Base-by-base conservation (phyloP, 2,797 vertebrate genomes). In the Momotus momota region DNA sequence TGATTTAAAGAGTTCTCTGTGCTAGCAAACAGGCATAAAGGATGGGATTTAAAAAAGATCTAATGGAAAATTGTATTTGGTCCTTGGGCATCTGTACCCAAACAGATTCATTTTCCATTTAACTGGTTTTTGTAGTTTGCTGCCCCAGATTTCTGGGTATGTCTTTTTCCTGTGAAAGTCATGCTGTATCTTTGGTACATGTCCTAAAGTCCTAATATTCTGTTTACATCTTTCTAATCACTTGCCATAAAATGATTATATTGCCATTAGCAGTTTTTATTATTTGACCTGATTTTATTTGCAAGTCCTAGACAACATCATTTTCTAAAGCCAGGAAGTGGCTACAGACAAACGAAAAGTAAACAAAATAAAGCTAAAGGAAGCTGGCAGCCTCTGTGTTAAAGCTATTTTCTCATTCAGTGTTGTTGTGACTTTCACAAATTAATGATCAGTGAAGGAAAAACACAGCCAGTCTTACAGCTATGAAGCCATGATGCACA, bases 291-390 rank as follows among this genome's bases (percentile, higher is more conserved):
- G 35, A 58, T 90, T 90, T 88, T 83, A 86, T 94, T 94, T 92
- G 82, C 55, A 84, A 89, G 77, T 91, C 84, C 78, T 9, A 90
- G 81, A 83, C 69, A 86, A 65, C 46, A 35, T 48, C 65, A 13
- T 89, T 91, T 92, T 94, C 79, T 71, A 86, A 93, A 93, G 77
- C 82, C 86, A 93, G 92, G 88, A 93, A 94, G 62, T 45, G 49
- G 58, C 46, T 93, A 65, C 64, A 94, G 66, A 88, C 61, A 86
- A 95, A 96, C 79, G 35, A 86, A 89, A 96, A 95, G 84, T 72
- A 95, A 95, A 96, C 87, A 93, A 84, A 96, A 92, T 74, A 77
- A 94, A 86, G 60, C 73, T 86, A 84, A 90, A 94, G 81, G 84
- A 94, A 93, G 61, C 78, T 67, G 65, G 38, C 65, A 95, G 74